Percentiles rank a stretch among this genome's conserved stretches.
These are phyloP conservation scores for Ormyrus labotus DNA, from an alignment of 2,888 invertebrate species.

Conservation along the genomic window DNA sequence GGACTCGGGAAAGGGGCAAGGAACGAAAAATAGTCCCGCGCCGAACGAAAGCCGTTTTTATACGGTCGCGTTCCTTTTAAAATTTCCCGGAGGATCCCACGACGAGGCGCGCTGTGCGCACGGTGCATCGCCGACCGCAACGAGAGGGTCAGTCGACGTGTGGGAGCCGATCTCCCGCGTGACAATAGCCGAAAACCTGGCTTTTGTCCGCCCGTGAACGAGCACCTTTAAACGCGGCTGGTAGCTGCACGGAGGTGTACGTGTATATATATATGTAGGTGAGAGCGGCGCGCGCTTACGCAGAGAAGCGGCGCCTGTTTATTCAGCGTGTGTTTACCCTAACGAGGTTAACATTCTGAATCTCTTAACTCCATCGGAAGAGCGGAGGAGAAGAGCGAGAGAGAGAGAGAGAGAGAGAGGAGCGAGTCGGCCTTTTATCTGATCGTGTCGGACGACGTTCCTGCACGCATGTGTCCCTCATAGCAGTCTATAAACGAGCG, in stretches of 20 bases:
- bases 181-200: slow-evolving; percentile 36
- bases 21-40: slow-evolving; percentile 1
- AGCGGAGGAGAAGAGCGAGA: neutral
- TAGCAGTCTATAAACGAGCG: neutral
- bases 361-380: slow-evolving; percentile 53
- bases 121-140: slow-evolving; percentile 10
- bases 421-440: slow-evolving; percentile 32
- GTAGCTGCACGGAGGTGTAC: neutral
- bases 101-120: slow-evolving; percentile 1
- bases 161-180: slow-evolving; percentile 27
- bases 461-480: slow-evolving; percentile 18
- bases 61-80: neutral
- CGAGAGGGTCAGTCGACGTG: slow-evolving; percentile 35
- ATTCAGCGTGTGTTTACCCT: slow-evolving; percentile 50
- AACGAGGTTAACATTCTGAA: slow-evolving; percentile 54
- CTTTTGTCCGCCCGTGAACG: neutral
- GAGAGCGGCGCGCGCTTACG: slow-evolving; percentile 26
- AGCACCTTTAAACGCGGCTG: slow-evolving; percentile 20
- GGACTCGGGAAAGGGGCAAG: neutral
- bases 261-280: slow-evolving; percentile 2
- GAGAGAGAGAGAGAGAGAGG: neutral
- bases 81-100: slow-evolving; percentile 38
- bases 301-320: slow-evolving; percentile 36
- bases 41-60: neutral
- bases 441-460: slow-evolving; percentile 43